Conservation (phyloP, 2,888 invertebrate genomes). For the Pogonocherus hispidulus region DNA sequence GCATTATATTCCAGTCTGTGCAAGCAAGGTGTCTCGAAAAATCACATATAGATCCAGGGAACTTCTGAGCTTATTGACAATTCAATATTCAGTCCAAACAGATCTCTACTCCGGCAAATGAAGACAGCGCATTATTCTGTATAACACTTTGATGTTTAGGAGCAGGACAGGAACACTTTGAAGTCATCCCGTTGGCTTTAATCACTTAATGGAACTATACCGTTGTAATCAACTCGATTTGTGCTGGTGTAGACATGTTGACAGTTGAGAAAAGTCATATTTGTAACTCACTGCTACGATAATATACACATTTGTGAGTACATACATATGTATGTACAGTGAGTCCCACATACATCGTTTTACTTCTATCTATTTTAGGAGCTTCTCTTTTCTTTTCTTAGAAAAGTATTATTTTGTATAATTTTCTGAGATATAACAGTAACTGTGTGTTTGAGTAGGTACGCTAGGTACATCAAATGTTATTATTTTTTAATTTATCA, state of each 20-base stretch:
- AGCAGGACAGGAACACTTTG: conserved; percentile 25
- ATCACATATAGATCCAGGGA: conserved; percentile 1
- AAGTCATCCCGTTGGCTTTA: conserved; percentile 21
- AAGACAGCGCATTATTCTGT: conserved; percentile 9
- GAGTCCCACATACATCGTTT: no score
- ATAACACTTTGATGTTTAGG: conserved; percentile 21
- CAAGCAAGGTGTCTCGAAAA: conserved; percentile 22
- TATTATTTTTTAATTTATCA: no score
- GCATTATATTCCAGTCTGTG: background rate
- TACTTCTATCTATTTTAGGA: no score
- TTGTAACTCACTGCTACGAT: background rate
- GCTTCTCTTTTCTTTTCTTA: no score
- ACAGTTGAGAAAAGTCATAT: conserved; percentile 16
- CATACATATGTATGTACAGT: background rate
- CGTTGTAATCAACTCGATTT: conserved; percentile 26
- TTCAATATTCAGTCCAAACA: conserved; percentile 10
- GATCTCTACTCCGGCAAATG: background rate
- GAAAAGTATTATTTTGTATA: no score
- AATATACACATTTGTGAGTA: background rate
- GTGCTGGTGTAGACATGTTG: conserved; percentile 20
- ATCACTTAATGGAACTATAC: conserved; percentile 32
- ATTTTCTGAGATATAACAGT: no score
- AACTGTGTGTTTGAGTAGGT: no score
- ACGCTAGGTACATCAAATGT: no score
- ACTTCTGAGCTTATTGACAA: conserved; percentile 11